phyloP scores from a whole-genome alignment of 2,797 vertebrate genomes.

The Mormyrus hasselquistii region DNA sequence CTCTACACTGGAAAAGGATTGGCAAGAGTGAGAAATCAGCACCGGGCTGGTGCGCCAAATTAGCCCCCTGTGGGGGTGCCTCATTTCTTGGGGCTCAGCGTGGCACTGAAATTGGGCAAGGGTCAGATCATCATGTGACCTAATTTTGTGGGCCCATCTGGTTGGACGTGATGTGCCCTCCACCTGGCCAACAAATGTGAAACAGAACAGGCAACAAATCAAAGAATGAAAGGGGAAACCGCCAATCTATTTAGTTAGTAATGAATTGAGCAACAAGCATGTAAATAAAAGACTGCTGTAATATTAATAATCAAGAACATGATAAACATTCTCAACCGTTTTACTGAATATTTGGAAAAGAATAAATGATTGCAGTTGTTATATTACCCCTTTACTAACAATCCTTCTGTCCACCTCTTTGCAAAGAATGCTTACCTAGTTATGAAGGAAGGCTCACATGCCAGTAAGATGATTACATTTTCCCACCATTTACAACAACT shows the following conservation, averaged over 20 bases:
- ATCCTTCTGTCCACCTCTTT: background rate
- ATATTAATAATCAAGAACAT: background rate
- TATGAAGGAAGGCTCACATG: background rate
- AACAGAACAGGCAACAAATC: background rate
- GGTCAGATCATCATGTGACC: background rate
- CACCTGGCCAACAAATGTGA: background rate
- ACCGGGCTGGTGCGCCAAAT: background rate
- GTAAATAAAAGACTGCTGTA: background rate
- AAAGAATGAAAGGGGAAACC: background rate
- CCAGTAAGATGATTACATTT: background rate
- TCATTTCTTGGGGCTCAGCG: background rate
- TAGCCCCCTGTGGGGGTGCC: background rate
- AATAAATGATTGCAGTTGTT: background rate
- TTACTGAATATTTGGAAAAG: background rate
- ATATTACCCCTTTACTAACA: background rate
- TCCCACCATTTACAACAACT: background rate
- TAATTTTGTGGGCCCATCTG: conserved; percentile 8
- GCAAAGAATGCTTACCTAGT: background rate
- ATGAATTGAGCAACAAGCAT: background rate
- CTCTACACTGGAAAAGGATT: background rate
- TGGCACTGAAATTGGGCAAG: background rate
- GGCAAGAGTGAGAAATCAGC: background rate
- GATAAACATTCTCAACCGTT: background rate
- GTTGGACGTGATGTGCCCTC: background rate
- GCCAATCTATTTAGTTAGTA: background rate